phyloP scores from a whole-genome alignment of 2,113 vertebrate genomes.

The Engystomops pustulosus region DNA sequence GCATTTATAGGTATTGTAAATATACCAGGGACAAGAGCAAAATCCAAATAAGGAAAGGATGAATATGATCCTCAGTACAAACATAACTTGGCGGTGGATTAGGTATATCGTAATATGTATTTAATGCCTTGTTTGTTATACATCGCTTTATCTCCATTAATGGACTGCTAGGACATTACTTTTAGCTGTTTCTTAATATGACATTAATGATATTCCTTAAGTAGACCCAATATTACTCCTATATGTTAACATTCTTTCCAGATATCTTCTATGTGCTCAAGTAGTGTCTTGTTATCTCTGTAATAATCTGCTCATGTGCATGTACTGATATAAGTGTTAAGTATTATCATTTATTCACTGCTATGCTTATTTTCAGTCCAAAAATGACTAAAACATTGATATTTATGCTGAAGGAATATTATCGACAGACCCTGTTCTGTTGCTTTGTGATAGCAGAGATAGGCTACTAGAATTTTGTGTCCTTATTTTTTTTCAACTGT shows the following conservation, averaged over 20 bases:
- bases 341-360: too few species aligned
- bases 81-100: slow-evolving; percentile 12
- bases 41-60: slow-evolving; percentile 19
- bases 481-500: too few species aligned
- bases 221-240: not conserved
- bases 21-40: slow-evolving; percentile 39
- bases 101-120: slow-evolving; percentile 34
- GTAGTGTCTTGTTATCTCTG: too few species aligned
- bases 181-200: not conserved
- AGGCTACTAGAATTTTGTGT: too few species aligned
- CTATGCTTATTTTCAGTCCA: too few species aligned
- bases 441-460: too few species aligned
- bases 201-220: not conserved
- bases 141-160: slow-evolving; percentile 29
- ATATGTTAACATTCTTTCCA: not conserved
- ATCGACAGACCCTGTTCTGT: too few species aligned
- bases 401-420: too few species aligned
- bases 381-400: too few species aligned
- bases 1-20: slow-evolving; percentile 53
- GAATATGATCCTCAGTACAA: not conserved
- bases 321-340: too few species aligned
- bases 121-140: slow-evolving; percentile 41
- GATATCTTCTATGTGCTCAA: too few species aligned
- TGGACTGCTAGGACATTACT: slow-evolving; percentile 16
- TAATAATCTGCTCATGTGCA: too few species aligned